phyloP scores from a whole-genome alignment of 2,797 vertebrate genomes.

The Furcifer pardalis region DNA sequence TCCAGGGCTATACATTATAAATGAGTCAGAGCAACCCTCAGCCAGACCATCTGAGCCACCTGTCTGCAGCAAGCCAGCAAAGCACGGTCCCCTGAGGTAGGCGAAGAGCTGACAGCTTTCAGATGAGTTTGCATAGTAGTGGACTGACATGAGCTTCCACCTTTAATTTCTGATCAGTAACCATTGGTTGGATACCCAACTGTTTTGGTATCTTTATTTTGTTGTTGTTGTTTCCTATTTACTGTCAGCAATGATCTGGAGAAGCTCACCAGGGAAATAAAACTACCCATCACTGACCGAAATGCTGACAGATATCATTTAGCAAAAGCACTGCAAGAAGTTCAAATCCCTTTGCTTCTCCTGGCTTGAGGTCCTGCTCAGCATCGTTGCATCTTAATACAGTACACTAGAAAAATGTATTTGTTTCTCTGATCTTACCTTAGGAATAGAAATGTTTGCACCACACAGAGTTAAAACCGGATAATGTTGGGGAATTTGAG shows the following conservation, averaged over 20 bases:
- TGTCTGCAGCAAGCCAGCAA: slow-evolving; percentile 56
- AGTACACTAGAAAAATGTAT: slow-evolving; percentile 48
- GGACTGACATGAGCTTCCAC: slow-evolving; percentile 70
- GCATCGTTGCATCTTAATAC: slow-evolving; percentile 56
- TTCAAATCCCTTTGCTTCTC: slow-evolving; percentile 43
- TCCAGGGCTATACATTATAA: slow-evolving; percentile 50
- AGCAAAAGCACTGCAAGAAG: slow-evolving; percentile 60
- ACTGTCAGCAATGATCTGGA: slow-evolving; percentile 72
- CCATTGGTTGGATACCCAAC: slow-evolving; percentile 80
- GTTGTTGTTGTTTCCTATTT: background rate
- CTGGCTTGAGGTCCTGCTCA: slow-evolving; percentile 54
- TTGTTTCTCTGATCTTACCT: slow-evolving; percentile 42
- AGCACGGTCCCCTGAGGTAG: slow-evolving; percentile 46
- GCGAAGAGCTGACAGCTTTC: slow-evolving; percentile 22
- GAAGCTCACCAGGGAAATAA: slow-evolving; percentile 76
- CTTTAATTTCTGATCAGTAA: slow-evolving; percentile 82
- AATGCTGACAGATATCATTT: slow-evolving; percentile 71
- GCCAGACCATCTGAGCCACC: slow-evolving; percentile 40
- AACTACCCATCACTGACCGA: slow-evolving; percentile 72
- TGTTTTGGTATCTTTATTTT: slow-evolving; percentile 58
- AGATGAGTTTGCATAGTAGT: slow-evolving; percentile 64
- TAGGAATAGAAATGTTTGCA: background rate
- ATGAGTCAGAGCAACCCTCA: slow-evolving; percentile 38
- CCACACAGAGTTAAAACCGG: too few relatives aligned
- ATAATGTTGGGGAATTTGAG: too few relatives aligned